Evolutionary conservation across 2,113 vertebrate genomes (phyloP), one percentile per base, ranked within the genome.

Genomic region (Chamaetylas fuelleborni): DNA sequence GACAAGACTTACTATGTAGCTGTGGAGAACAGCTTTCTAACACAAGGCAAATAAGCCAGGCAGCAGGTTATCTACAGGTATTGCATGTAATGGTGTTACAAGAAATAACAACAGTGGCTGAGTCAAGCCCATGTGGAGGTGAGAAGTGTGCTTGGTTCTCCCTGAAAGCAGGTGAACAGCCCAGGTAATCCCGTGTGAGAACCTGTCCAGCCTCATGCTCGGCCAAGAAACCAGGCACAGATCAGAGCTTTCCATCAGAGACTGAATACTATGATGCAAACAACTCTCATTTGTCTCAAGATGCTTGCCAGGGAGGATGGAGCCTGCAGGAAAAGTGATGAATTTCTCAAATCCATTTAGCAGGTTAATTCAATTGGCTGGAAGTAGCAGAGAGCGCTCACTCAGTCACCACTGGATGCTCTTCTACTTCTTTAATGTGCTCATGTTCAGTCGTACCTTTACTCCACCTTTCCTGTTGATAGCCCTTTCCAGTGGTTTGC

Each of bases 31-130:
- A 94, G 36, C 43, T 65, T 85, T 82, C 51, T 56, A 88, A 54
- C 13, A 23, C 2, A 5, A 50, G 47, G 43, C 60, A 0, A 8
- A 51, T 8, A 16, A 86, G 62, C 42, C 79, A 3, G 2, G 67
- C 34, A 88, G 69, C 33, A 25, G 42, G 9, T 76, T 70, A 61
- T 22, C 62, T 53, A 33, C 31, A 60, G 20, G 14, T 51, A 58
- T 31, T 45, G 22, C 43, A 40, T 7, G 19, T 40, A 64, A 64
- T 8, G 13, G 24, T 56, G 43, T 28, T 65, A 62, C 28, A 38
- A 28, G 51, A 86, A 81, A 34, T 0, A 0, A 45, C 17, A 11
- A 50, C 23, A 77, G 17, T 0, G 0, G 60, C 11, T 50, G 43
- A 86, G 26, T 70, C 13, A 83, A 88, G 62, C 34, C 60, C 29